A percentile compares a stretch with the other conserved stretches of the same genome.
Evolutionary conservation across 2,797 vertebrate species (phyloP).

Genomic region (Malacoctenus gilli): DNA sequence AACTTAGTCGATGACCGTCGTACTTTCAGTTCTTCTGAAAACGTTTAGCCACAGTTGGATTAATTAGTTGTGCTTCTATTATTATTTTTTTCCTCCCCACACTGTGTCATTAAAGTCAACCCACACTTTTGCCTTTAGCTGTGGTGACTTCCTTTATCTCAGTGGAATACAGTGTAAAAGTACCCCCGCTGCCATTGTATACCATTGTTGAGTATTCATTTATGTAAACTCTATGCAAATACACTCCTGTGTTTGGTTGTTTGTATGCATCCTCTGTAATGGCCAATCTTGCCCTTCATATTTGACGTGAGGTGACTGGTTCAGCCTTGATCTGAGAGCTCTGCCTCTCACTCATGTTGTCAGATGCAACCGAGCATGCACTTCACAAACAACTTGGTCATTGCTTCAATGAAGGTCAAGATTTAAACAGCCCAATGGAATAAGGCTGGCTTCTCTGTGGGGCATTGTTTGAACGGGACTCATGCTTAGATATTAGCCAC

Average conservation of each 20-base stretch:
- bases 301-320: constrained; percentile 85
- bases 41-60: no score
- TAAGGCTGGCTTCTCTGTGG: constrained; percentile 52
- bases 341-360: constrained; percentile 78
- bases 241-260: constrained; percentile 72
- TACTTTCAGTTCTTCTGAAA: no score
- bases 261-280: constrained; percentile 77
- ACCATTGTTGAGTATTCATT: constrained; percentile 76
- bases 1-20: no score
- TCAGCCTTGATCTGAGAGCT: constrained; percentile 79
- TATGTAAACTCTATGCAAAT: constrained; percentile 85
- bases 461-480: constrained; percentile 64
- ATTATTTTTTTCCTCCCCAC: no score
- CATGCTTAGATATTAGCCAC: constrained; percentile 52
- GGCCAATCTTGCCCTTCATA: constrained; percentile 82
- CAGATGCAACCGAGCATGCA: constrained; percentile 73
- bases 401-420: constrained; percentile 77
- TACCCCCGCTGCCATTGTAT: constrained; percentile 35
- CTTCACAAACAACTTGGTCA: constrained; percentile 79
- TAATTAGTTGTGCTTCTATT: no score
- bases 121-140: constrained; percentile 16
- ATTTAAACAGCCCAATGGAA: constrained; percentile 64
- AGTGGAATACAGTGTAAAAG: constrained; percentile 20
- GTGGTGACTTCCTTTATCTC: constrained; percentile 22
- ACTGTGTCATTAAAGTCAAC: background rate